These are phyloP conservation scores for Globodera ellingtonae DNA, from an alignment of 1,140 invertebrate species.

Conservation along the genomic window DNA sequence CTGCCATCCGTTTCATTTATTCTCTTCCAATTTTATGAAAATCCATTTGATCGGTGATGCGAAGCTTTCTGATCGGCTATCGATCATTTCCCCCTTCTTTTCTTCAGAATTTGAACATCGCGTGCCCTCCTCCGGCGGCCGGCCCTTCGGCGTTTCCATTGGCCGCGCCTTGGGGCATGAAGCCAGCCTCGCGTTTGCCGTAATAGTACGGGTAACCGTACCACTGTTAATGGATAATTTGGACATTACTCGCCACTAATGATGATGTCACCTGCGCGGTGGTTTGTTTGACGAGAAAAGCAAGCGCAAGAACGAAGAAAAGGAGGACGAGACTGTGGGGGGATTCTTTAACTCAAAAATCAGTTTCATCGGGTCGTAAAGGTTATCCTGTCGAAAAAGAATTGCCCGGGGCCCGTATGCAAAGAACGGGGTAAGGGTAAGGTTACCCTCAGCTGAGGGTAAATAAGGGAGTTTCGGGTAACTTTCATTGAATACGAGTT, in stretches of 20 bases:
- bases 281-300: background rate
- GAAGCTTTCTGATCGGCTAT: background rate
- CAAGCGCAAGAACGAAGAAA: background rate
- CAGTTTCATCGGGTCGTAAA: background rate
- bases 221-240: background rate
- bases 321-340: background rate
- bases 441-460: too few species aligned
- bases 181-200: background rate
- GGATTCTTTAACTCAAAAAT: too few species aligned
- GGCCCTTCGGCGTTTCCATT: background rate
- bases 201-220: background rate
- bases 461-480: too few species aligned
- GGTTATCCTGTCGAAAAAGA: background rate
- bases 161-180: background rate
- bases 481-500: too few species aligned
- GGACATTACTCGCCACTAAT: too few species aligned
- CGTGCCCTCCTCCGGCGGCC: background rate
- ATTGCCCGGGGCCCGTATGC: too few species aligned
- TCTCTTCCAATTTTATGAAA: background rate
- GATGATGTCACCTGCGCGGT: background rate
- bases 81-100: background rate
- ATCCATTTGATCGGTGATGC: too few species aligned
- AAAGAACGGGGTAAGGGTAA: too few species aligned
- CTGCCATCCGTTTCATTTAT: background rate
- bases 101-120: conserved; percentile 1